Conservation (phyloP, 2,888 invertebrate species). For the Scelioninae gen. 2 region DNA sequence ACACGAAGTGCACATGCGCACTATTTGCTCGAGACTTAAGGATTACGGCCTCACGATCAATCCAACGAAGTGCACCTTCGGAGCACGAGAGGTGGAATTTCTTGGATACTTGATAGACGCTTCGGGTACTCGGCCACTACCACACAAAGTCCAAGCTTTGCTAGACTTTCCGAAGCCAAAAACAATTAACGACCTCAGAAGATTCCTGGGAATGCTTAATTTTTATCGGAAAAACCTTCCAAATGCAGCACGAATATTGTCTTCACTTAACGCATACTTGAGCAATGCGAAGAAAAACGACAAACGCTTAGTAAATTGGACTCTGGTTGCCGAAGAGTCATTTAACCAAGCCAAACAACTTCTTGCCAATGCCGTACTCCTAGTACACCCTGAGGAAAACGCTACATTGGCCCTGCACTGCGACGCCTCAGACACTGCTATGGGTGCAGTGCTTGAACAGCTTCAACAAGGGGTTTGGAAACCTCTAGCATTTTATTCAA, state of each 20-base stretch:
- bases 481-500: slow-evolving; percentile 31
- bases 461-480: neutral
- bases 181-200: no score
- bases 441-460: slow-evolving; percentile 38
- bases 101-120: slow-evolving; percentile 7
- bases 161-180: no score
- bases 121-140: no score
- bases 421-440: slow-evolving; percentile 36
- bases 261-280: no score
- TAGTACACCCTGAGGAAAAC: neutral
- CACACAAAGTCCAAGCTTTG: no score
- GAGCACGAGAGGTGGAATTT: slow-evolving; percentile 50
- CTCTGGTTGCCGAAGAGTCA: no score
- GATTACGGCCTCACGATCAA: slow-evolving; percentile 50
- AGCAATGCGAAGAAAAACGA: no score
- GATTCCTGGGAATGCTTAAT: slow-evolving; percentile 28
- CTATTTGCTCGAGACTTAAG: no score
- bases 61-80: slow-evolving; percentile 67
- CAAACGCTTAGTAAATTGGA: no score
- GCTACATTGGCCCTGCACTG: slow-evolving; percentile 19
- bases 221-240: slow-evolving; percentile 35
- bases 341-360: no score
- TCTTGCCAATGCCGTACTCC: no score
- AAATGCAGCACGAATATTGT: slow-evolving; percentile 18
- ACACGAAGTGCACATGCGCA: no score